phyloP scores from a whole-genome alignment of 2,797 vertebrate genomes.

The Intellagama lesueurii region DNA sequence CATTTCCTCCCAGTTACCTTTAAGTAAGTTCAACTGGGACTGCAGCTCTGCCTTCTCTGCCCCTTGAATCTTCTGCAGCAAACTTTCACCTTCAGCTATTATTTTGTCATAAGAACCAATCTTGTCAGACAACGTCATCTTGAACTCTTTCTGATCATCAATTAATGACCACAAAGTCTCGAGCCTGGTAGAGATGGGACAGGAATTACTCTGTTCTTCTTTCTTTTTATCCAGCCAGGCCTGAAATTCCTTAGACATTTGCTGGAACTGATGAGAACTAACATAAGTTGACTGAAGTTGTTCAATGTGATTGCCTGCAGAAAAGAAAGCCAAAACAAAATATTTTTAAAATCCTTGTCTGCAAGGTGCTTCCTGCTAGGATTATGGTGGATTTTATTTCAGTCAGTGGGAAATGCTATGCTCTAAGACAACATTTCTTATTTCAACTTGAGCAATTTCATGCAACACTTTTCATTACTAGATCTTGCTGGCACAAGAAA shows the following conservation, averaged over 20 bases:
- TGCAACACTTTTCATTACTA: neutral
- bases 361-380: neutral
- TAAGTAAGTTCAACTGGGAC: conserved; percentile 86
- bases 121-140: conserved; percentile 79
- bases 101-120: conserved; percentile 85
- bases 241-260: conserved; percentile 94
- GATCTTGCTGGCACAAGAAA: neutral
- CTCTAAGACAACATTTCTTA: conserved; percentile 8
- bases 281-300: conserved; percentile 91
- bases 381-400: conserved; percentile 2
- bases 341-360: conserved; percentile 13
- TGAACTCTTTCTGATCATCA: conserved; percentile 85
- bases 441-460: neutral
- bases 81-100: conserved; percentile 88
- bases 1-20: conserved; percentile 89
- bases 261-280: conserved; percentile 95
- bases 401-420: conserved; percentile 25
- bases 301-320: conserved; percentile 87
- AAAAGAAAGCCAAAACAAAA: conserved; percentile 53
- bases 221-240: conserved; percentile 88
- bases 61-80: conserved; percentile 90
- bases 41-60: conserved; percentile 90
- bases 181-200: conserved; percentile 84
- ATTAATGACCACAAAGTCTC: conserved; percentile 83
- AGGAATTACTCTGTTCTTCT: conserved; percentile 82